These are phyloP conservation scores for Parazoanthus swiftii DNA, from an alignment of 92 coral and sea anemone species.

Conservation along the genomic window DNA sequence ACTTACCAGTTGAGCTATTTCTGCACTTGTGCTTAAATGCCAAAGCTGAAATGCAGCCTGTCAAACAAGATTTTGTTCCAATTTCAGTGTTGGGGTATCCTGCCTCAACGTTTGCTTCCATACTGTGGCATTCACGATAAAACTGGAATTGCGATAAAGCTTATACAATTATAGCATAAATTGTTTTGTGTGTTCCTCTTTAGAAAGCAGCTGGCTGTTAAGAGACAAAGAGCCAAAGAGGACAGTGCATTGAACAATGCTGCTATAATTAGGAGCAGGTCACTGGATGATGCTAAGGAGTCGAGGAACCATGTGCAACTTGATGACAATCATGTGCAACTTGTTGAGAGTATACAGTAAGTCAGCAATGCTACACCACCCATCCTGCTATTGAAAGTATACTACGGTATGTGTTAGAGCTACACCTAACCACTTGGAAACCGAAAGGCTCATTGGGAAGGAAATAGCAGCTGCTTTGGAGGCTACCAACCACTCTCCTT, in stretches of 20 bases:
- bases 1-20: too few species aligned
- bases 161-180: not conserved
- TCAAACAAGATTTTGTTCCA: too few species aligned
- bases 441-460: too few species aligned
- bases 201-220: slow-evolving; percentile 15
- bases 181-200: not conserved
- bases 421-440: too few species aligned
- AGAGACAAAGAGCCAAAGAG: not conserved
- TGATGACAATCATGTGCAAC: not conserved
- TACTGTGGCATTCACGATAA: not conserved
- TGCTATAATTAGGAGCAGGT: slow-evolving; percentile 17
- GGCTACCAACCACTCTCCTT: too few species aligned
- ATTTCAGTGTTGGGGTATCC: too few species aligned
- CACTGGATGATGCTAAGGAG: slow-evolving; percentile 11
- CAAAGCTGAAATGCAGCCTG: too few species aligned
- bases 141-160: too few species aligned
- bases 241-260: not conserved
- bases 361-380: not conserved
- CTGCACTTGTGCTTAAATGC: too few species aligned
- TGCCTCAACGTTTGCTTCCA: not conserved
- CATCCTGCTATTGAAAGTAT: too few species aligned
- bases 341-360: slow-evolving; percentile 37
- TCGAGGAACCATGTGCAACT: not conserved
- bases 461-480: too few species aligned
- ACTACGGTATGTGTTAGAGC: too few species aligned